Evolutionary conservation across 2,113 vertebrate species (phyloP).

Genomic region (Hoplias malabaricus): DNA sequence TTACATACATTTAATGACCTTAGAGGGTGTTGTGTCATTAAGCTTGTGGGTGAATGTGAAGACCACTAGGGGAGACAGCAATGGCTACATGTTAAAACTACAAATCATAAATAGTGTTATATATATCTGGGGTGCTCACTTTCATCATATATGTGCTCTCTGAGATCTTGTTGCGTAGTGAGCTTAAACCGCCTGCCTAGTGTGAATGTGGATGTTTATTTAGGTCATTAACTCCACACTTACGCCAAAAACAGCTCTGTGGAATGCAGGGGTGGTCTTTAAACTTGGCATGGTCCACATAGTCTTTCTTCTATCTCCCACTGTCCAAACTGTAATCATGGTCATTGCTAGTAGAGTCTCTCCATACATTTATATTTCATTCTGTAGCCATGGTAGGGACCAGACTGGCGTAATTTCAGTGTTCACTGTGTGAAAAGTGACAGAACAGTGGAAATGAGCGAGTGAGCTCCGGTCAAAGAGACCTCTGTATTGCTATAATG

Average conservation of each 20-base stretch:
- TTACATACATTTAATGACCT: background rate
- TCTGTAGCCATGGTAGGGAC: constrained; percentile 46
- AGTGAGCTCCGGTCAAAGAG: background rate
- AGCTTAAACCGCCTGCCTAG: background rate
- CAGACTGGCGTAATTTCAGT: constrained; percentile 32
- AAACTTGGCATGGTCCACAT: constrained; percentile 47
- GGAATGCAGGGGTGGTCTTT: constrained; percentile 12
- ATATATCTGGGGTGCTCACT: too few relatives aligned
- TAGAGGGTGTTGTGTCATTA: background rate
- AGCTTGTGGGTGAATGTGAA: background rate
- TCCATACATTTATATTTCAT: constrained; percentile 61
- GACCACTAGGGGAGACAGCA: too few relatives aligned
- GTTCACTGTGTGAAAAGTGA: background rate
- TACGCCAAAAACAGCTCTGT: background rate
- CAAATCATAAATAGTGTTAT: too few relatives aligned
- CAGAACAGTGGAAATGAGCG: background rate
- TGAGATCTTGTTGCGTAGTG: too few relatives aligned
- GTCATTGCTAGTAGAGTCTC: constrained; percentile 41
- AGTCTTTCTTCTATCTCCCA: background rate
- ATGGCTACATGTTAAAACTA: too few relatives aligned
- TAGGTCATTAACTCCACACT: background rate
- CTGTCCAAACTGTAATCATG: constrained; percentile 37
- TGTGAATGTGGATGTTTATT: background rate
- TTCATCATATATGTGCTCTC: too few relatives aligned
- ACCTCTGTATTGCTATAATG: constrained; percentile 5